These are phyloP conservation scores for Wiebesia pumilae DNA, from an alignment of 1,140 invertebrate genomes.

Conservation along the genomic window DNA sequence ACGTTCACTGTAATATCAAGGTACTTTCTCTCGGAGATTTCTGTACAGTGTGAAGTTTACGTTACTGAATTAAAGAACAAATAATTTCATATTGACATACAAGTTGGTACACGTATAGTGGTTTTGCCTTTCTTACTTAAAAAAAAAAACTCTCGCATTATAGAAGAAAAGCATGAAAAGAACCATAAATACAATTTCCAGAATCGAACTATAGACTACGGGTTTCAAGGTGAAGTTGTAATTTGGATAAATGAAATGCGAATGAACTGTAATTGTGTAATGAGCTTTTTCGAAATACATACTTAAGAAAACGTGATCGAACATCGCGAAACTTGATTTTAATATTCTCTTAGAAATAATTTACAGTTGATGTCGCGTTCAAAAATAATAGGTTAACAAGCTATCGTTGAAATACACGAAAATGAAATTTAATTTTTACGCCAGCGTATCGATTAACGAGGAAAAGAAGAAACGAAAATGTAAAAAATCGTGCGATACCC, in stretches of 20 bases:
- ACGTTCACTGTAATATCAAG: neutral
- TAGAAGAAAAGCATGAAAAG: neutral
- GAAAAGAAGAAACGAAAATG: no score
- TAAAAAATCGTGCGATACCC: no score
- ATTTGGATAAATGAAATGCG: neutral
- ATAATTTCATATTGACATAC: no score
- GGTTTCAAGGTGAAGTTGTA: neutral
- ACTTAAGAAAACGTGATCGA: neutral
- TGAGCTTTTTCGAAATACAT: neutral
- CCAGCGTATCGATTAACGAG: neutral
- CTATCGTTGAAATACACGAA: neutral
- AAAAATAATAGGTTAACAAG: neutral
- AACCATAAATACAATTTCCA: neutral
- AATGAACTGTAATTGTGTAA: neutral
- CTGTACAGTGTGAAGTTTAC: neutral
- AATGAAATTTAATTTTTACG: neutral
- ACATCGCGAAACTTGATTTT: neutral
- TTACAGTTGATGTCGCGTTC: neutral
- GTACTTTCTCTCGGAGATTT: neutral
- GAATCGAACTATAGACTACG: neutral
- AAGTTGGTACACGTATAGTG: no score
- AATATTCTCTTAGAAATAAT: neutral
- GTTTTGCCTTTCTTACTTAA: no score
- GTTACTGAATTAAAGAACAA: no score
- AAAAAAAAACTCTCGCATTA: no score